These are phyloP conservation scores for Horisme vitalbata DNA, from an alignment of 2,888 invertebrate genomes.

Conservation along the genomic window DNA sequence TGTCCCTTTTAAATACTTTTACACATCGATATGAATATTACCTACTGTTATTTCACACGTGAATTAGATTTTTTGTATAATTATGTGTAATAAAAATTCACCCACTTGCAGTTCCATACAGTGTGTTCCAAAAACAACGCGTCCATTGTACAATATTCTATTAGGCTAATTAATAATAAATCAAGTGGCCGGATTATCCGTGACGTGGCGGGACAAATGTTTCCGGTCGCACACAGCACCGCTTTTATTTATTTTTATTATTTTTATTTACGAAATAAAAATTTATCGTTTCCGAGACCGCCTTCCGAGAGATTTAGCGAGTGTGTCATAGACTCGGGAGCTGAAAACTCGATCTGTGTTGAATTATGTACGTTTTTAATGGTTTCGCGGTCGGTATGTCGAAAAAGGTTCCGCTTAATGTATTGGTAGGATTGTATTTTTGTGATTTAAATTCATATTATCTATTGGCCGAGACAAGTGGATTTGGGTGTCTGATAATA, in stretches of 20 bases:
- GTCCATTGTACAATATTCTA: conserved; percentile 48
- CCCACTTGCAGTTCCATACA: conserved; percentile 25
- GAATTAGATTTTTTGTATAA: neutral
- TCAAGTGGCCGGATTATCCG: conserved; percentile 73
- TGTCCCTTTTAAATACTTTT: no score
- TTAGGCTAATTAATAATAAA: conserved; percentile 80
- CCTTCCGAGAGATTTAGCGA: conserved; percentile 80
- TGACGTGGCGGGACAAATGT: conserved; percentile 78
- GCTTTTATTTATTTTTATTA: conserved; percentile 77
- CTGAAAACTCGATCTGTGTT: conserved; percentile 70
- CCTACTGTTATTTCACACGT: no score
- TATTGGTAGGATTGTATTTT: conserved; percentile 61
- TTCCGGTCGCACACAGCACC: conserved; percentile 68
- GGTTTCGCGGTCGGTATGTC: conserved; percentile 60
- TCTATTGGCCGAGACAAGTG: conserved; percentile 42
- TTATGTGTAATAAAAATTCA: neutral
- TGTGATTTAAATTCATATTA: conserved; percentile 62
- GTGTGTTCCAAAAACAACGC: conserved; percentile 45
- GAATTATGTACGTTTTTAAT: conserved; percentile 76
- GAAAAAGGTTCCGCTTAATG: conserved; percentile 59
- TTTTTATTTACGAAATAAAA: conserved; percentile 79
- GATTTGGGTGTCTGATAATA: conserved; percentile 33
- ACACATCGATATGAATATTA: no score
- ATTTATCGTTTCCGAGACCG: conserved; percentile 75
- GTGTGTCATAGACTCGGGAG: conserved; percentile 76